These are phyloP conservation scores for Tenthredo amoena DNA, from an alignment of 2,888 invertebrate genomes.

Conservation along the genomic window DNA sequence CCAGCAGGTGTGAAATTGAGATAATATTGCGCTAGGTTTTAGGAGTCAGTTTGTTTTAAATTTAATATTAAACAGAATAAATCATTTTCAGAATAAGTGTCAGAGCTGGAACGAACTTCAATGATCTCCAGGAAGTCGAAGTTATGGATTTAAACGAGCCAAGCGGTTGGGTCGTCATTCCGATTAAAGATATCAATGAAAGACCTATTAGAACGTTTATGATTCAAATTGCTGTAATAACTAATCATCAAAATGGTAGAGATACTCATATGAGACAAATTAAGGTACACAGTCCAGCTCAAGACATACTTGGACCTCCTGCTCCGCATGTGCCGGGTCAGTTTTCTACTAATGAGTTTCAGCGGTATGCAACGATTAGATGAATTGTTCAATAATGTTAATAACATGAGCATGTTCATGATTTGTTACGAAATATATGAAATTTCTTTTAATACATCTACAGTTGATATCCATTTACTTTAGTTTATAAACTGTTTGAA, in stretches of 20 bases:
- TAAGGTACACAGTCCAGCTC: conserved; percentile 94
- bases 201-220: conserved; percentile 96
- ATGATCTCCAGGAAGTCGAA: conserved; percentile 97
- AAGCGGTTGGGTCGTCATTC: conserved; percentile 97
- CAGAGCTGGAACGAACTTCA: conserved; percentile 96
- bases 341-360: conserved; percentile 90
- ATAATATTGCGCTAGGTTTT: background rate
- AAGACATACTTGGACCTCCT: conserved; percentile 83
- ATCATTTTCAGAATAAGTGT: conserved; percentile 87
- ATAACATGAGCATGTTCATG: background rate
- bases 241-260: conserved; percentile 99
- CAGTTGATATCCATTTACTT: background rate
- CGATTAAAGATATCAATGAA: conserved; percentile 92
- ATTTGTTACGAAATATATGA: conserved; percentile 18
- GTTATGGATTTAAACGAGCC: conserved; percentile 96
- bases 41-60: background rate
- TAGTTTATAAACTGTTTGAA: background rate
- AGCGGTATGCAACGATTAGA: conserved; percentile 90
- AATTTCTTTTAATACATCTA: background rate
- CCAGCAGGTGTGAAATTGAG: conserved; percentile 82
- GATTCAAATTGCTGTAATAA: conserved; percentile 97
- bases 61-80: background rate
- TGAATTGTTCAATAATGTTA: conserved; percentile 74
- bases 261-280: conserved; percentile 99
- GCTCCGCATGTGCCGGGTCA: conserved; percentile 86